These are phyloP conservation scores for Calameuta filiformis DNA, from an alignment of 2,888 invertebrate genomes.

Conservation along the genomic window DNA sequence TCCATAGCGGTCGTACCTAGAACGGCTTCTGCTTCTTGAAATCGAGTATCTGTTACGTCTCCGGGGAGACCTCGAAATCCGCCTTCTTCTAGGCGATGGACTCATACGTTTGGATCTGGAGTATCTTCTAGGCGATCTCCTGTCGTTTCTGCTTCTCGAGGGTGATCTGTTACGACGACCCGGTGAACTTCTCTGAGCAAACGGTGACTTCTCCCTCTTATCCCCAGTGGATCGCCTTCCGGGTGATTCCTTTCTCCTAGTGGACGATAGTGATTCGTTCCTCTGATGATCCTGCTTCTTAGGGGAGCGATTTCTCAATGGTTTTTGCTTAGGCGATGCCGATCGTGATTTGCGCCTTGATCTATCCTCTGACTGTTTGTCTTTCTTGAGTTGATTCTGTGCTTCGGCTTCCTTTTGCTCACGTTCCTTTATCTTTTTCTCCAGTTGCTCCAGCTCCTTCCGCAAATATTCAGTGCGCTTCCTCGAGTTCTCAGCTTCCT, in stretches of 20 bases:
- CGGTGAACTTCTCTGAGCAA: constrained; percentile 18
- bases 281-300: constrained; percentile 39
- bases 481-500: constrained; percentile 33
- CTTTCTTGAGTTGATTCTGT: constrained; percentile 32
- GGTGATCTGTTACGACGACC: constrained; percentile 18
- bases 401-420: constrained; percentile 23
- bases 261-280: constrained; percentile 19
- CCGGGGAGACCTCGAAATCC: constrained; percentile 49
- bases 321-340: constrained; percentile 47
- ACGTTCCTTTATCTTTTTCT: constrained; percentile 30
- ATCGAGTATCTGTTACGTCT: constrained; percentile 51
- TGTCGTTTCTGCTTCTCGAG: constrained; percentile 32
- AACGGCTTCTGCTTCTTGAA: constrained; percentile 53
- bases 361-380: constrained; percentile 19
- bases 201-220: constrained; percentile 27
- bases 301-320: constrained; percentile 52
- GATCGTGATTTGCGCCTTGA: constrained; percentile 43
- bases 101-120: constrained; percentile 48
- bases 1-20: constrained; percentile 50
- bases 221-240: constrained; percentile 29
- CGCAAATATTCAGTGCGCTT: constrained; percentile 29
- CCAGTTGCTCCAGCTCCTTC: constrained; percentile 39
- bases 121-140: constrained; percentile 48
- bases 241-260: constrained; percentile 18
- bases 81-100: constrained; percentile 48